Evolutionary conservation across 2,888 invertebrate genomes (phyloP).

Genomic region (Asteroscopus sphinx): DNA sequence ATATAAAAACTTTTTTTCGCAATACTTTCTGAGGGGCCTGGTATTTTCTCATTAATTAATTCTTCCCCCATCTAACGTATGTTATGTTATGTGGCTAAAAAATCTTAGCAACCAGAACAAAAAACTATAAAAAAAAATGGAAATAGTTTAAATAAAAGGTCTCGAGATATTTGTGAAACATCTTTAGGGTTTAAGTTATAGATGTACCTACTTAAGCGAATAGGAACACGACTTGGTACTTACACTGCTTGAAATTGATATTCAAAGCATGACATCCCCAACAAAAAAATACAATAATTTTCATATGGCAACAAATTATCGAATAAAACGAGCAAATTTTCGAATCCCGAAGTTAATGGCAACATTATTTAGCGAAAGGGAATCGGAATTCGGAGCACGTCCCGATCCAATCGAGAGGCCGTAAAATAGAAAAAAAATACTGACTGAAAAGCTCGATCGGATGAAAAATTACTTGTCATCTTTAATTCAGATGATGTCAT

Average conservation of each 20-base stretch:
- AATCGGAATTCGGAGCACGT: constrained; percentile 32
- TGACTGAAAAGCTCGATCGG: constrained; percentile 1
- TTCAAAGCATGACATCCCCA: constrained; percentile 15
- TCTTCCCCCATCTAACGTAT: too few species aligned
- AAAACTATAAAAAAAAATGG: too few species aligned
- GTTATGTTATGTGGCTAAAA: too few species aligned
- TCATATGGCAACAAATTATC: constrained; percentile 14
- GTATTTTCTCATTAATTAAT: too few species aligned
- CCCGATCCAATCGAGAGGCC: constrained; percentile 2
- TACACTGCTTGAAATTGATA: constrained; percentile 5
- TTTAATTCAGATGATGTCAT: constrained; percentile 1
- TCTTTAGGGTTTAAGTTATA: too few species aligned
- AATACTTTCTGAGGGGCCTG: too few species aligned
- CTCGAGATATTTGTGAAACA: too few species aligned
- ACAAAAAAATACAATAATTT: constrained; percentile 11
- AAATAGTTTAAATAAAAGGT: too few species aligned
- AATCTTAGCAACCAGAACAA: too few species aligned
- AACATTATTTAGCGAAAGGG: constrained; percentile 25
- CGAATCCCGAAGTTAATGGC: constrained; percentile 18
- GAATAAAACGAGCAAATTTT: constrained; percentile 29
- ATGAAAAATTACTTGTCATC: not conserved
- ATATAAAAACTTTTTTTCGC: too few species aligned
- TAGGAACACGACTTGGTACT: not conserved
- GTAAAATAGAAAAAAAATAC: constrained; percentile 5
- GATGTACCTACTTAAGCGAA: not conserved